Evolutionary conservation across 2,797 vertebrate genomes (phyloP).

Genomic region (Ateles fusciceps): DNA sequence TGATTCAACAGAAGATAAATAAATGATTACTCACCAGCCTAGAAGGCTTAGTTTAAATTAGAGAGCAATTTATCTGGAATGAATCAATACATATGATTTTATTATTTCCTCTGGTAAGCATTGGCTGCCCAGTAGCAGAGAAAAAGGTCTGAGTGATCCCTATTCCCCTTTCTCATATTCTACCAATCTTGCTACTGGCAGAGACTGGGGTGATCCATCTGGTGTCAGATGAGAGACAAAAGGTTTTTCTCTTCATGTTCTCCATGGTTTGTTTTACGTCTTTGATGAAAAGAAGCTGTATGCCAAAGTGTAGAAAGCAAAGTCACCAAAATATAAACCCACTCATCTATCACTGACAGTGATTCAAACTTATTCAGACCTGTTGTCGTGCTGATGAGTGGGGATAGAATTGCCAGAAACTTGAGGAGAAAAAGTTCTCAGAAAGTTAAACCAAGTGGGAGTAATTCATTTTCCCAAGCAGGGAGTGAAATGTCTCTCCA

Average conservation of each 20-base stretch:
- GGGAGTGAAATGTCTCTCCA: not conserved
- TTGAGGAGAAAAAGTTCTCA: slow-evolving; percentile 39
- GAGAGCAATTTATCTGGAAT: not conserved
- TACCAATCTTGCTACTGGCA: not conserved
- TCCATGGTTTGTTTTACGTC: slow-evolving; percentile 57
- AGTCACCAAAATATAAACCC: slow-evolving; percentile 1
- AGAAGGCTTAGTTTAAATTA: not conserved
- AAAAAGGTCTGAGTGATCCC: not conserved
- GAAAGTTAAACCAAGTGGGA: slow-evolving; percentile 58
- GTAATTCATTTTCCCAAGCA: slow-evolving; percentile 26
- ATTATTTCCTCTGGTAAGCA: not conserved
- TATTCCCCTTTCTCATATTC: not conserved
- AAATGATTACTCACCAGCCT: not conserved
- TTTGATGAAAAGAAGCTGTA: slow-evolving; percentile 40
- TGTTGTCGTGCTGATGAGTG: not conserved
- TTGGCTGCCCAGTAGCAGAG: not conserved
- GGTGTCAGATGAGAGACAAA: slow-evolving; percentile 67
- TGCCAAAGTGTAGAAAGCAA: slow-evolving; percentile 50
- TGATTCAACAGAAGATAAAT: not conserved
- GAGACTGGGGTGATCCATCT: slow-evolving; percentile 35
- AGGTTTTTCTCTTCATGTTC: slow-evolving; percentile 58
- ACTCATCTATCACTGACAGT: slow-evolving; percentile 64
- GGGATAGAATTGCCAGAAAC: slow-evolving; percentile 55
- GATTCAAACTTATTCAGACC: slow-evolving; percentile 19
- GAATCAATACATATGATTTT: not conserved